phyloP scores from a whole-genome alignment of 1,140 invertebrate species.

The Homalodisca vitripennis region DNA sequence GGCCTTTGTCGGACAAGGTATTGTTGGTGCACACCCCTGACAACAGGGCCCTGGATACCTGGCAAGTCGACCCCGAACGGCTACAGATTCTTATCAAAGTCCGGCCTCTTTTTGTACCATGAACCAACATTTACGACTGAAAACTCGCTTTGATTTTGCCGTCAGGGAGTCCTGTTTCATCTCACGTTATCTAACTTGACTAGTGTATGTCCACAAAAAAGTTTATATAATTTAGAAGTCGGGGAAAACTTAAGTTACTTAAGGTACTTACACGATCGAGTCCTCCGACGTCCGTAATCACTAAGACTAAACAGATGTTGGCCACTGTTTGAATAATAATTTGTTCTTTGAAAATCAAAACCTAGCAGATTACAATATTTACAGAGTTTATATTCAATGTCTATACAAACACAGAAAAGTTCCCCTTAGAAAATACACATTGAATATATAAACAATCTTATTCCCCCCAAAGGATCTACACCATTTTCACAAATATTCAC shows the following conservation, averaged over 20 bases:
- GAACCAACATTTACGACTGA: conserved; percentile 13
- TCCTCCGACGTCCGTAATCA: no score
- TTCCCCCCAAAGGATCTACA: conserved; percentile 26
- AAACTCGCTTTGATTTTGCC: conserved; percentile 25
- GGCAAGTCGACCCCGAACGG: not conserved
- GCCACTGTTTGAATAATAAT: not conserved
- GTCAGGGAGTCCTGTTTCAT: conserved; percentile 13
- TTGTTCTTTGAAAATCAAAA: not conserved
- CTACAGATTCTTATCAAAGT: conserved; percentile 12
- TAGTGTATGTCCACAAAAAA: no score
- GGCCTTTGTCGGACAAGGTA: conserved; percentile 8
- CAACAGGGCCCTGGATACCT: not conserved
- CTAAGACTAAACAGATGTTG: not conserved
- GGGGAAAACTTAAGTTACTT: no score
- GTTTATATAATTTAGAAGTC: no score
- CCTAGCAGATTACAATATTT: conserved; percentile 27
- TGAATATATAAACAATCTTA: conserved; percentile 38
- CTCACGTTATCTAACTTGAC: not conserved
- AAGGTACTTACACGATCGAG: no score
- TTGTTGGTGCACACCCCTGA: not conserved
- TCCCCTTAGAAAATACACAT: conserved; percentile 41
- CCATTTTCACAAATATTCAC: conserved; percentile 36
- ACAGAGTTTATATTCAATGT: conserved; percentile 22
- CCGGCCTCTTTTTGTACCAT: conserved; percentile 5
- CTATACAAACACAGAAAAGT: conserved; percentile 35